Conservation (phyloP, 2,797 vertebrate genomes). For the Lithobates pipiens region DNA sequence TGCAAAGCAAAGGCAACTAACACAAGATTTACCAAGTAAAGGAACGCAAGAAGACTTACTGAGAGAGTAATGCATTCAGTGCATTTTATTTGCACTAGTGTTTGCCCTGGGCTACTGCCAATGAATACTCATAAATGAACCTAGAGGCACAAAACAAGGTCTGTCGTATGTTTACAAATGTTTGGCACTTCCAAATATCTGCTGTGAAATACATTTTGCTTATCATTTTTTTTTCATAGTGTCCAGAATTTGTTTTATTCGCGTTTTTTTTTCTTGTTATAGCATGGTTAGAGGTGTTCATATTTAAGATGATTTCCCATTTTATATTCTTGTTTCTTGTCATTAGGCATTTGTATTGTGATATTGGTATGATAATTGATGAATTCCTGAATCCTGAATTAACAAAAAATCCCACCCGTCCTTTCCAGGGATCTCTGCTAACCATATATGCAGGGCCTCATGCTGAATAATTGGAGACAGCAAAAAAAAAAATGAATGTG, state of each 20-base stretch:
- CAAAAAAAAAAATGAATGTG: too few species aligned
- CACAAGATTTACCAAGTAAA: conserved; percentile 34
- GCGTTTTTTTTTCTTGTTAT: too few species aligned
- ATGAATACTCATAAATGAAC: conserved; percentile 46
- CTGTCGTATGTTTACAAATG: conserved; percentile 33
- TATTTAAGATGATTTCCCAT: too few species aligned
- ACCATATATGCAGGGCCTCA: too few species aligned
- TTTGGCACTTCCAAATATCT: conserved; percentile 10
- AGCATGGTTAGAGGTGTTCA: not conserved
- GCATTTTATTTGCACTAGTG: conserved; percentile 42
- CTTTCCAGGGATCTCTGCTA: too few species aligned
- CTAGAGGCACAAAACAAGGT: conserved; percentile 22
- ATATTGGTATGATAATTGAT: too few species aligned
- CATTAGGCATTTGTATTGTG: too few species aligned
- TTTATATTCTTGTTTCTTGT: too few species aligned
- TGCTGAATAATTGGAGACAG: too few species aligned
- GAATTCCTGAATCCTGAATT: too few species aligned
- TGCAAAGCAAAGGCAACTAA: conserved; percentile 32
- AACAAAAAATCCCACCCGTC: too few species aligned
- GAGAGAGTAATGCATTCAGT: conserved; percentile 41
- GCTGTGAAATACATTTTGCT: conserved; percentile 4
- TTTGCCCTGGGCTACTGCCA: conserved; percentile 46
- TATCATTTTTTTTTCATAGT: not conserved
- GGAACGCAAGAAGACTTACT: conserved; percentile 33
- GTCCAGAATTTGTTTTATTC: not conserved